phyloP scores from a whole-genome alignment of 2,888 invertebrate species.

The Watsonalla cultraria region DNA sequence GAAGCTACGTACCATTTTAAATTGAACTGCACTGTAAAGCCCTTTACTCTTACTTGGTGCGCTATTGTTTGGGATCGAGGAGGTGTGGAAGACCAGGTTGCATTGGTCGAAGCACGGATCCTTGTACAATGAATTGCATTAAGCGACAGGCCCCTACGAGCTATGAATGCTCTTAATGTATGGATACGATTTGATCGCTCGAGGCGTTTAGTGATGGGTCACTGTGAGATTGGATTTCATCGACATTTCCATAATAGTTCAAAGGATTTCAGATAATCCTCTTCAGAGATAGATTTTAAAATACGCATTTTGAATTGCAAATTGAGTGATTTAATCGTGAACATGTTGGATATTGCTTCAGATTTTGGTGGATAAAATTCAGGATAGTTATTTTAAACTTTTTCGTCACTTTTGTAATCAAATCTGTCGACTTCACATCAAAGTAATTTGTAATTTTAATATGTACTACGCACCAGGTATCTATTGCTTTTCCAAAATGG shows the following conservation, averaged over 20 bases:
- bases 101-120: conserved; percentile 47
- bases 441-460: too few species aligned
- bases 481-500: too few species aligned
- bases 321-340: too few species aligned
- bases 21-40: conserved; percentile 27
- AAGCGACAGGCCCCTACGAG: conserved; percentile 62
- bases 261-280: neutral
- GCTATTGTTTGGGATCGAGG: conserved; percentile 16
- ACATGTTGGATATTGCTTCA: too few species aligned
- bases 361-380: too few species aligned
- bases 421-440: too few species aligned
- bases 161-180: conserved; percentile 69
- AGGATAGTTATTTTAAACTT: too few species aligned
- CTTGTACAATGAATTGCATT: conserved; percentile 73
- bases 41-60: conserved; percentile 17
- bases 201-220: conserved; percentile 45
- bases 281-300: too few species aligned
- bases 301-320: too few species aligned
- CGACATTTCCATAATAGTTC: neutral
- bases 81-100: conserved; percentile 25
- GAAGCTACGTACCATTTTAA: conserved; percentile 29
- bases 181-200: conserved; percentile 66
- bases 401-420: too few species aligned
- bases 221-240: neutral
- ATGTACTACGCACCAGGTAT: too few species aligned